These are phyloP conservation scores for Drusus annulatus DNA, from an alignment of 1,140 invertebrate species.

Conservation along the genomic window DNA sequence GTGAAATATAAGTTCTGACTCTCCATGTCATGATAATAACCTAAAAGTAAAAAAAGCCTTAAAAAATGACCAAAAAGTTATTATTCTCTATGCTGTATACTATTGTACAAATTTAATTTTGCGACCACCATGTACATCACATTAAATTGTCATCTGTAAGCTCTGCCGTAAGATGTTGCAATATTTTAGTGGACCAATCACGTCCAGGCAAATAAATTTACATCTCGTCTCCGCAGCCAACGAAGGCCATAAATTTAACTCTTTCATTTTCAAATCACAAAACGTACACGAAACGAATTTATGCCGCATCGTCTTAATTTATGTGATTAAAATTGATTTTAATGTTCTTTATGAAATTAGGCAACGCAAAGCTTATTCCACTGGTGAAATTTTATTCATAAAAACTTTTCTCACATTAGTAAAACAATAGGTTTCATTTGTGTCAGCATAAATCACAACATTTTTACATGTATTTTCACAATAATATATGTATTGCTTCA, in stretches of 20 bases:
- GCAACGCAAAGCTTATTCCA: not conserved
- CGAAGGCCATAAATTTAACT: conserved; percentile 4
- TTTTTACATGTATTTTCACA: too few species aligned
- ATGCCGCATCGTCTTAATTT: conserved; percentile 16
- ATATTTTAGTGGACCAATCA: not conserved
- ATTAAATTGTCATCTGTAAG: not conserved
- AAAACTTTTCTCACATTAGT: not conserved
- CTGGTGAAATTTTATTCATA: conserved; percentile 18
- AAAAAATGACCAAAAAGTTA: too few species aligned
- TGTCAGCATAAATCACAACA: not conserved
- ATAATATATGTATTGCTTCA: too few species aligned
- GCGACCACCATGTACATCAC: not conserved
- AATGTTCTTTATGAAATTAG: too few species aligned
- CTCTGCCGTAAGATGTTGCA: not conserved
- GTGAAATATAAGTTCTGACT: too few species aligned
- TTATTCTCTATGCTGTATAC: too few species aligned
- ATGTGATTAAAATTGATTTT: conserved; percentile 14
- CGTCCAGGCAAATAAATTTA: not conserved
- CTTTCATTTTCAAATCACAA: conserved; percentile 4
- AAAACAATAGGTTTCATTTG: conserved; percentile 5
- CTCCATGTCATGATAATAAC: too few species aligned
- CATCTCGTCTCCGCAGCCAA: not conserved
- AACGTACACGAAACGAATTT: not conserved
- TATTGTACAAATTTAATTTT: too few species aligned
- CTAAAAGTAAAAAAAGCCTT: too few species aligned